phyloP scores from a whole-genome alignment of 2,797 vertebrate genomes.

The Thalassophryne amazonica region DNA sequence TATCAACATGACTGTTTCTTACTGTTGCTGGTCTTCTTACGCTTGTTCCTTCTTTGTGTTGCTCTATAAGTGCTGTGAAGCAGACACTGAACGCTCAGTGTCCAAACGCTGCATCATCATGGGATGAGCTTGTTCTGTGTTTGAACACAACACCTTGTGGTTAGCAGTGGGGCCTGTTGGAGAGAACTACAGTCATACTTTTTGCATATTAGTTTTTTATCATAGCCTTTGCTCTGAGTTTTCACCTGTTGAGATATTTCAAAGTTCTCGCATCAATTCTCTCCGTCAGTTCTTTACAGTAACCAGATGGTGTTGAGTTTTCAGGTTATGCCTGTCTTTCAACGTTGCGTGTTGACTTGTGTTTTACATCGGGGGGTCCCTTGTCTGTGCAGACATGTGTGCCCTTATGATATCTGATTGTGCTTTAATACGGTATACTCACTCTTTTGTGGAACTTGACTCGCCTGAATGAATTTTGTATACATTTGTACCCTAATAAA shows the following conservation, averaged over 20 bases:
- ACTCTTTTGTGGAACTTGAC: slow-evolving; percentile 95
- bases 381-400: slow-evolving; percentile 76
- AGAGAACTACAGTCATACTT: slow-evolving; percentile 38
- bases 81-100: slow-evolving; percentile 50
- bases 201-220: slow-evolving; percentile 25
- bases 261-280: slow-evolving; percentile 29
- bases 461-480: slow-evolving; percentile 95
- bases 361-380: slow-evolving; percentile 73
- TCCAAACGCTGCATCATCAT: slow-evolving; percentile 67
- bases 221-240: slow-evolving; percentile 44
- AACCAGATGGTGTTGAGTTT: slow-evolving; percentile 57
- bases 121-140: slow-evolving; percentile 70
- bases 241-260: background rate
- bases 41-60: slow-evolving; percentile 65
- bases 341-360: slow-evolving; percentile 79
- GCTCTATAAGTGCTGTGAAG: slow-evolving; percentile 69
- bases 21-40: slow-evolving; percentile 42
- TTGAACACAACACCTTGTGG: slow-evolving; percentile 43
- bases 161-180: slow-evolving; percentile 55
- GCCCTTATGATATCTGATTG: slow-evolving; percentile 80
- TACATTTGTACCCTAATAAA: slow-evolving; percentile 98
- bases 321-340: slow-evolving; percentile 80
- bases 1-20: slow-evolving; percentile 62
- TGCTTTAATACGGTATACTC: slow-evolving; percentile 86
- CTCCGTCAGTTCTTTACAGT: slow-evolving; percentile 44